phyloP scores from a whole-genome alignment of 2,797 vertebrate species.

The Bradypodion ventrale region DNA sequence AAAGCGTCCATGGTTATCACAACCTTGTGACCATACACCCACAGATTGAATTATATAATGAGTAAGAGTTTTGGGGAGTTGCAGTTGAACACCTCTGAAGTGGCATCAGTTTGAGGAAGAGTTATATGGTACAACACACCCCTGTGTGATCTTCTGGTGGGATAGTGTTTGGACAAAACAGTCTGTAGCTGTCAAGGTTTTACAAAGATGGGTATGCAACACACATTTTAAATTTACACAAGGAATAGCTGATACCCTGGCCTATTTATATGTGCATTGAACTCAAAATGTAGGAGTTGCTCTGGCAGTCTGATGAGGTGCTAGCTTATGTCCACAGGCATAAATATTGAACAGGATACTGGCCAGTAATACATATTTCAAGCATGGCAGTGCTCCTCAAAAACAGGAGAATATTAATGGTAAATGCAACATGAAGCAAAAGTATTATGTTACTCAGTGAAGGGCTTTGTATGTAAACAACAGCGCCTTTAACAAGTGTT shows the following conservation, averaged over 20 bases:
- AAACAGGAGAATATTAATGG: neutral
- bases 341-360: no score
- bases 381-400: neutral
- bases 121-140: neutral
- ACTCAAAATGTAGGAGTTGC: no score
- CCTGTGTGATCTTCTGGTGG: neutral
- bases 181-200: neutral
- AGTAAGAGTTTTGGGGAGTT: no score
- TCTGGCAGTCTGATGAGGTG: no score
- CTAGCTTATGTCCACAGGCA: no score
- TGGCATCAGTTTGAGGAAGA: neutral
- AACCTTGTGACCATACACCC: neutral
- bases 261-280: no score
- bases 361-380: neutral
- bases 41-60: neutral
- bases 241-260: neutral
- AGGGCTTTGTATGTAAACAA: neutral
- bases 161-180: neutral
- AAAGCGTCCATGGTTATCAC: neutral
- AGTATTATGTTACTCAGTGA: neutral
- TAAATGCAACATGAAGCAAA: neutral
- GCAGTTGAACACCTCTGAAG: no score
- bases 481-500: neutral
- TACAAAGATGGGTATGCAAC: neutral
- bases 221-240: neutral